Conservation (phyloP, 2,797 vertebrate genomes). For the Eulemur coronatus region DNA sequence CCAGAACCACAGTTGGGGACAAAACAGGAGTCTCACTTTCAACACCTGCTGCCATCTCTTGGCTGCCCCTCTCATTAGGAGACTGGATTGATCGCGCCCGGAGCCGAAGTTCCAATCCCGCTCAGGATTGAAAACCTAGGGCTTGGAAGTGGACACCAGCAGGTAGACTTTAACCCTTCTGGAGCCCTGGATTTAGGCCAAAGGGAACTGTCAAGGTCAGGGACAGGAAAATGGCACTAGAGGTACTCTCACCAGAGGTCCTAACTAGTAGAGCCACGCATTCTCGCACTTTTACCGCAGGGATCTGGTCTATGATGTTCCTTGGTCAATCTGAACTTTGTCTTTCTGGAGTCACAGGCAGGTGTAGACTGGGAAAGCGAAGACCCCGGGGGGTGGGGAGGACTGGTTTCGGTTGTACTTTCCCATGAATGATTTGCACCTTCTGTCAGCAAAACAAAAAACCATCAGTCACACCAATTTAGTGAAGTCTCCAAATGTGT, state of each 20-base stretch:
- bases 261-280: neutral
- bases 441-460: slow-evolving; percentile 62
- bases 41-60: neutral
- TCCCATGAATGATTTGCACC: slow-evolving; percentile 10
- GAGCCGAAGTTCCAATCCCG: neutral
- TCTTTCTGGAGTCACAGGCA: slow-evolving; percentile 47
- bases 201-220: neutral
- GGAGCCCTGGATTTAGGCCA: neutral
- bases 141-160: neutral
- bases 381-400: neutral
- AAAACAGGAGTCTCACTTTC: neutral
- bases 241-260: neutral
- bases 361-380: neutral
- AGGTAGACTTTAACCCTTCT: neutral
- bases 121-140: neutral
- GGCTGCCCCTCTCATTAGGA: neutral
- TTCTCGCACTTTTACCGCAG: neutral
- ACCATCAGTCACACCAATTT: slow-evolving; percentile 32
- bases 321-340: slow-evolving; percentile 44
- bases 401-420: slow-evolving; percentile 12
- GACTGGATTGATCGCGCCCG: neutral
- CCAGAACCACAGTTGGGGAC: neutral
- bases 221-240: neutral
- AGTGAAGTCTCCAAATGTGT: slow-evolving; percentile 55
- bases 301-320: slow-evolving; percentile 3